Evolutionary conservation across 2,797 vertebrate species (phyloP).

Genomic region (Sebastes paucispinis): DNA sequence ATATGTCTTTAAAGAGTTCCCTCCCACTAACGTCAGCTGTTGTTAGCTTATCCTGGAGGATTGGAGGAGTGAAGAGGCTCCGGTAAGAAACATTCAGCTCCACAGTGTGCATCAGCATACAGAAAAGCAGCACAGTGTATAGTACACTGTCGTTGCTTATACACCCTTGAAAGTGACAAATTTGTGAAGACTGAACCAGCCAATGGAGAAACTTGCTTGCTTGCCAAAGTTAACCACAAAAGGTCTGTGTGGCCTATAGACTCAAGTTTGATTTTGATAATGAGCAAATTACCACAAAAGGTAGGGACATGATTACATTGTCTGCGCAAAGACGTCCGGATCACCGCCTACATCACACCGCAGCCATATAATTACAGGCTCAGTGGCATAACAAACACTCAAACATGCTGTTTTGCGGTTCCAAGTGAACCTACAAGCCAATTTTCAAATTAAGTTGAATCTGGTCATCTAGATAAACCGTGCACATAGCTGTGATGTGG

Average conservation of each 20-base stretch:
- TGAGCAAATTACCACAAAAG: background rate
- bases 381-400: background rate
- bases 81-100: background rate
- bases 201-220: background rate
- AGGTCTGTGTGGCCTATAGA: background rate
- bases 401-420: slow-evolving; percentile 27
- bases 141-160: background rate
- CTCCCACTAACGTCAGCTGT: background rate
- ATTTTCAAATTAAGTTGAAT: slow-evolving; percentile 30
- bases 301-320: background rate
- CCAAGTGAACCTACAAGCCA: background rate
- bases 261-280: background rate
- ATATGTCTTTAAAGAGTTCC: background rate
- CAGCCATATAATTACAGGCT: background rate
- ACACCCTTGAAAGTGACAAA: background rate
- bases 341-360: background rate
- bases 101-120: background rate
- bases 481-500: slow-evolving; percentile 18
- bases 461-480: slow-evolving; percentile 18
- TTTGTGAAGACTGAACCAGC: background rate
- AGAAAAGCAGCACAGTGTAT: background rate
- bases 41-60: background rate
- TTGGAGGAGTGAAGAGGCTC: background rate
- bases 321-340: background rate
- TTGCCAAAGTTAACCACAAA: background rate